Conservation (phyloP, 2,888 invertebrate species). For the Epistrophe grossulariae region DNA sequence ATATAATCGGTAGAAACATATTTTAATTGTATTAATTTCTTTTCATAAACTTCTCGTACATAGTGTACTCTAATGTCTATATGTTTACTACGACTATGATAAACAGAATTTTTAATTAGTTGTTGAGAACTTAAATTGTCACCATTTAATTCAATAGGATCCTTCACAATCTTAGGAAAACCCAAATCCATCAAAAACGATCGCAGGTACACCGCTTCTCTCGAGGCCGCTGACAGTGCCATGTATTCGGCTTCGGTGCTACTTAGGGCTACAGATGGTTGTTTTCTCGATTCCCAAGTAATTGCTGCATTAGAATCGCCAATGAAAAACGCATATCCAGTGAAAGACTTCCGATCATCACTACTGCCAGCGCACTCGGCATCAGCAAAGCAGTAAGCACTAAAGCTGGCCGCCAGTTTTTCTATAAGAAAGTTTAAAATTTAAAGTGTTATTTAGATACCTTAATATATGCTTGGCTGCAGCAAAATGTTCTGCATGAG, state of each 20-base stretch:
- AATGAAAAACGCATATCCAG: conserved; percentile 57
- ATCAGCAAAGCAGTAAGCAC: conserved; percentile 52
- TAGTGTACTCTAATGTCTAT: conserved; percentile 39
- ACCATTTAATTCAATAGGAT: conserved; percentile 10
- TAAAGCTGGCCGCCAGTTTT: conserved; percentile 14
- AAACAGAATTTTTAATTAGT: conserved; percentile 36
- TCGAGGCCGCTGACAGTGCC: conserved; percentile 47
- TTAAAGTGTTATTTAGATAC: conserved; percentile 52
- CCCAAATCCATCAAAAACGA: background rate
- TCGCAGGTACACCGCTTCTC: conserved; percentile 57
- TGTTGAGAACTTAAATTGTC: conserved; percentile 33
- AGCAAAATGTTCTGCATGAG: conserved; percentile 53
- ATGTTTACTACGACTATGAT: conserved; percentile 39
- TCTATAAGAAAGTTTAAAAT: conserved; percentile 48
- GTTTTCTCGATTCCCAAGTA: conserved; percentile 57
- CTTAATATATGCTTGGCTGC: conserved; percentile 61
- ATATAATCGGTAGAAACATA: conserved; percentile 34
- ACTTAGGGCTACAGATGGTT: conserved; percentile 43
- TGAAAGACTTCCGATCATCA: conserved; percentile 61
- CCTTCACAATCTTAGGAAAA: too few species aligned
- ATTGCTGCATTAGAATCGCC: conserved; percentile 29
- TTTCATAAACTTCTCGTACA: conserved; percentile 19
- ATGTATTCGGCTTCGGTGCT: conserved; percentile 62
- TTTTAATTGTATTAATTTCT: conserved; percentile 3
- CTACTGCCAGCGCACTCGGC: conserved; percentile 66